A percentile compares a stretch with the other conserved stretches of the same genome.
Conservation (phyloP, 2,888 invertebrate genomes). For the Hirtodrosophila trivittata region DNA sequence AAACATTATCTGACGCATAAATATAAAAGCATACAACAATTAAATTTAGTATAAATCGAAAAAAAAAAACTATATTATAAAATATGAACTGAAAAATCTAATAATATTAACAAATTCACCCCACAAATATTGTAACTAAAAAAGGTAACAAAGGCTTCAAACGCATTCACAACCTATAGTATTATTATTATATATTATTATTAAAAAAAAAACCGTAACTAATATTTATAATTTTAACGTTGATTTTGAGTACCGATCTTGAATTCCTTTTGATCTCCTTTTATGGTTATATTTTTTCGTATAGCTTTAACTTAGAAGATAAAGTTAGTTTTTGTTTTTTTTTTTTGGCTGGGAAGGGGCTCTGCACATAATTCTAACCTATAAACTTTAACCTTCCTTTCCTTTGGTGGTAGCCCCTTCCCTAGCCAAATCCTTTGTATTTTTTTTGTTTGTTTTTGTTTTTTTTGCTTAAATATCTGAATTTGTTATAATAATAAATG, state of each 20-base stretch:
- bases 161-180: constrained; percentile 67
- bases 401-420: too few relatives aligned
- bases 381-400: too few relatives aligned
- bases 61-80: too few relatives aligned
- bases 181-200: constrained; percentile 25
- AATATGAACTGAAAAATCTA: too few relatives aligned
- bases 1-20: constrained; percentile 49
- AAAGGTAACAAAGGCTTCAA: constrained; percentile 78
- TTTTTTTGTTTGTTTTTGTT: constrained; percentile 7
- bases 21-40: constrained; percentile 45
- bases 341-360: too few relatives aligned
- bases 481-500: background rate
- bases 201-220: background rate
- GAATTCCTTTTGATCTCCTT: too few relatives aligned
- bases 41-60: constrained; percentile 43
- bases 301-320: too few relatives aligned
- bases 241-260: too few relatives aligned
- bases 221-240: too few relatives aligned
- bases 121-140: constrained; percentile 62
- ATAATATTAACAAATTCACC: constrained; percentile 63
- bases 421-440: too few relatives aligned
- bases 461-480: constrained; percentile 17
- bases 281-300: background rate
- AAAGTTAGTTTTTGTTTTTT: constrained; percentile 14
- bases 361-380: too few relatives aligned